Evolutionary conservation across 2,797 vertebrate species (phyloP), one percentile per base, ranked within the genome.

Genomic region (Cynodonichthys magdalenae): DNA sequence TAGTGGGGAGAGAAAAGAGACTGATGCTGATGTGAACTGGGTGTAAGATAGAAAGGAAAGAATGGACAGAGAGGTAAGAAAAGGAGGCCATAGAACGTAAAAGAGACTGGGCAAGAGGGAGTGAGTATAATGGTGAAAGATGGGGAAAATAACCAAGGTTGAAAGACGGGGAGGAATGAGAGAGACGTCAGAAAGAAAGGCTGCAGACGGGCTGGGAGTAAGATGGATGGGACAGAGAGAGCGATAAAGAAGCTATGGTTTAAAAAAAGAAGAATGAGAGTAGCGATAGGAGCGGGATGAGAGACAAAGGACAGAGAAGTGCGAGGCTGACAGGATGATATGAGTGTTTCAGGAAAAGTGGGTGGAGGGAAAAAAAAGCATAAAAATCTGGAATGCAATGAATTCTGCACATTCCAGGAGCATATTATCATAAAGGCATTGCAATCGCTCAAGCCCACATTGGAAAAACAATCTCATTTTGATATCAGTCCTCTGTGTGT

Each of bases 171-270:
- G 75, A 84, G 81, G 77, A 84, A 87, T 83, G 85, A 92, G 86
- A 90, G 84, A 92, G 89, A 90, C 69, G 84, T 92, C 88, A 90
- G 78, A 86, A 87, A 86, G 84, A 84, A 89, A 85, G 88, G 85
- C 81, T 82, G 83, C 75, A 81, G 86, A 90, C 71, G 68, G 64
- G 74, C 65, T 19, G 36, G 57, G 88, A 90, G 85, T 87, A 89
- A 92, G 90, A 90, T 86, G 81, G 87, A 92, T 90, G 86, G 76
- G 84, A 83, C 42, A 45, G 74, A 65, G 75, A 49, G 78, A 80
- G 70, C 72, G 89, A 90, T 87, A 87, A 88, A 88, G 83, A 89
- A 88, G 84, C 76, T 69, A 59, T 74, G 80, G 74, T 59, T 19
- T 41, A 53, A 68, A 64, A 77, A 66, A 70, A 63, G 46, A 74